Evolutionary conservation across 2,113 vertebrate species (phyloP), one percentile per base, ranked within the genome.

Genomic region (Macaca mulatta): DNA sequence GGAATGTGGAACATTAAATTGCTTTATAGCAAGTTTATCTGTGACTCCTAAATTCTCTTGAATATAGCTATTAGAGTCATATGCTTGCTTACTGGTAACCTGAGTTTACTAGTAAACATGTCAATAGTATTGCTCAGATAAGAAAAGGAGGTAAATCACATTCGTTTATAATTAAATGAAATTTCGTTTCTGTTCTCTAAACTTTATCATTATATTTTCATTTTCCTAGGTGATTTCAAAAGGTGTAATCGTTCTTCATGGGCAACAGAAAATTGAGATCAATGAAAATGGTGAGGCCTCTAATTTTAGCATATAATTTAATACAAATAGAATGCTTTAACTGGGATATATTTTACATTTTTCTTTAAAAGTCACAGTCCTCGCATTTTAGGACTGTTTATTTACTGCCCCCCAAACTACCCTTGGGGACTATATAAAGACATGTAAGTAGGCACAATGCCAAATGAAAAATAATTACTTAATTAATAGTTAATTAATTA

Each of bases 201-300:
- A 6, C 32, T 50, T 88, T 0, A 25, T 57, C 25, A 45, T 86
- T 72, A 23, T 80, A 35, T 67, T 86, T 30, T 25, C 94, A 8
- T 97, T 95, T 35, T 98, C 17, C 93, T 97, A 99, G 99, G 98
- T 99, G 20, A 98, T 99, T 97, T 97, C 98, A 81, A 99, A 98
- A 98, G 98, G 99, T 94, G 98, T 91, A 50, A 99, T 99, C 75
- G 43, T 98, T 40, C n/a, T 96, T n/a, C 97, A 99, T 57, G 99
- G 99, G 18, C 78, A 95, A 92, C 59, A 97, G 32, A 18, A 64
- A 90, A 50, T 99, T 81, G 20, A 86, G n/a, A 87, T 98, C 70
- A 93, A 90, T 70, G 14, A 43, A 45, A 93, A 97, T 98, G 69
- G 93, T 94, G 7, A 94, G 93, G 2, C 9, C 22, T 43, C 22